Evolutionary conservation across 2,888 invertebrate species (phyloP), one percentile per base, ranked within the genome.

Genomic region (Ennomos fuscantarius): DNA sequence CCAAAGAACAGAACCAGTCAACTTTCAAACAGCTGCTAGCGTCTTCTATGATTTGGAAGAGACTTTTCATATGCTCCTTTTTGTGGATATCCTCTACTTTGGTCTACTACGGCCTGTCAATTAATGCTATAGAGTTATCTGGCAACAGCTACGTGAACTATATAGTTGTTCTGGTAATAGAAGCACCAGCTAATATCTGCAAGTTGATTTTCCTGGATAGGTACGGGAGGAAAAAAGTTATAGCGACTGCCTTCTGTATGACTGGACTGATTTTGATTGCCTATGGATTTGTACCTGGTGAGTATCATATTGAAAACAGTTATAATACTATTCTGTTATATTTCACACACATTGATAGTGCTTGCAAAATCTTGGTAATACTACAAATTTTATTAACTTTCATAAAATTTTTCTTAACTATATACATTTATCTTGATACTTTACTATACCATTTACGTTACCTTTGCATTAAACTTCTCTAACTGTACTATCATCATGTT

Each of bases 121-220:
- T 97, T 40, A 96, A 96, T 76, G 95, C 97, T 0, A 96, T 96
- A 44, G 93, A 95, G 5, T 81, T 97, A 24, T 94, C 95, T 12
- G 96, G 96, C 1, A 95, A 96, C 70, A 95, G 95, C 70, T 96
- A 96, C 73, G 74, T 95, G 42, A 97, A 96, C 76, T 97, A 97
- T 68, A 95, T 96, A 8, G 94, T 76, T 72, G 93, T 82, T 80
- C 93, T 84, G 78, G 91, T 83, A 0, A 93, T 95, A 24, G 96
- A 96, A 78, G 94, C 96, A n/a, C 96, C 96, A 0, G 96, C 95
- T 0, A 95, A 96, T 76, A 83, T 95, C 8, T 78, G 94, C 72
- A 95, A 95, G 39, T 91, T 94, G 66, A 86, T 95, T 41, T 89
- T 94, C 42, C 89, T 96, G 77, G 95, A 95, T 72, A 89, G 92